Conservation (phyloP, 2,888 invertebrate species). For the Thymelicus acteon region DNA sequence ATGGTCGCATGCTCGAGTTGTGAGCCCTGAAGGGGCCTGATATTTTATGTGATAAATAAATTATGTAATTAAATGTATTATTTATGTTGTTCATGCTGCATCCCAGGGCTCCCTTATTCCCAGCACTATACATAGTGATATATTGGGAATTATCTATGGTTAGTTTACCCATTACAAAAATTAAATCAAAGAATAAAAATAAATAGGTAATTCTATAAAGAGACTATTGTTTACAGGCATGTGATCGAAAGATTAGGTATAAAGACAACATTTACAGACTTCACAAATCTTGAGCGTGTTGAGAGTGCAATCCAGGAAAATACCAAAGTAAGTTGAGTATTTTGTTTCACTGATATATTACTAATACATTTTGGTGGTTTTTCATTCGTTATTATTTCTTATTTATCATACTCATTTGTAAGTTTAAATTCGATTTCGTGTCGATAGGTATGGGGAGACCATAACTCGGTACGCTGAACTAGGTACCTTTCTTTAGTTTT, state of each 20-base stretch:
- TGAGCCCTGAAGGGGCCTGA: too few relatives aligned
- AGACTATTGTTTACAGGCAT: constrained; percentile 79
- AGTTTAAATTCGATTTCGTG: neutral
- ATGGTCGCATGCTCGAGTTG: too few relatives aligned
- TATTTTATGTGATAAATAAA: too few relatives aligned
- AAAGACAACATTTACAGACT: constrained; percentile 91
- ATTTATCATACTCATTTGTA: constrained; percentile 9
- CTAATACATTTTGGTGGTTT: neutral
- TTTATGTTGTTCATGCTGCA: too few relatives aligned
- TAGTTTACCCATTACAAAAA: too few relatives aligned
- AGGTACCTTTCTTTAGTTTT: too few relatives aligned
- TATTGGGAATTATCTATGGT: too few relatives aligned
- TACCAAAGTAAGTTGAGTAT: constrained; percentile 88
- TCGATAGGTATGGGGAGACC: neutral
- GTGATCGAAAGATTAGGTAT: constrained; percentile 88
- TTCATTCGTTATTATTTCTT: neutral
- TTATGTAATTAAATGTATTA: too few relatives aligned
- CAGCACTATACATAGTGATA: too few relatives aligned
- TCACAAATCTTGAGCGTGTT: constrained; percentile 87
- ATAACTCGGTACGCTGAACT: too few relatives aligned
- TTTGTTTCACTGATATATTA: neutral
- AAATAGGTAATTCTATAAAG: neutral
- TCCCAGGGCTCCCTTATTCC: too few relatives aligned
- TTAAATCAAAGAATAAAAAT: too few relatives aligned
- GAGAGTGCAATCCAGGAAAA: constrained; percentile 89